A percentile compares a stretch with the other conserved stretches of the same genome.
Conservation (phyloP, 2,888 invertebrate species). For the Calliopum simillimum region DNA sequence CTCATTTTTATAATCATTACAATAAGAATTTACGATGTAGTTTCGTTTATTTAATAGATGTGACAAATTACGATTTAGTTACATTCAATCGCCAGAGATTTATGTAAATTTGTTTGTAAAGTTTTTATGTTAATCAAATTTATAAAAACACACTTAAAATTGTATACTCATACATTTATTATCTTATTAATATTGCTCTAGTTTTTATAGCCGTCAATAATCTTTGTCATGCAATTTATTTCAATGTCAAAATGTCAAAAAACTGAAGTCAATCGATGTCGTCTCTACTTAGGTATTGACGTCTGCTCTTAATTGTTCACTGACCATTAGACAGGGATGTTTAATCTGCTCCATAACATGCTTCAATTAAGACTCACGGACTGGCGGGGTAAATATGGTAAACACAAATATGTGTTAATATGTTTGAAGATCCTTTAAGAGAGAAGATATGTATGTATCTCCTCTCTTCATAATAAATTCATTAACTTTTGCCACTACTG, state of each 20-base stretch:
- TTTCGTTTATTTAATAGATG: no score
- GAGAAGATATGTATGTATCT: background rate
- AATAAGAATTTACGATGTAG: no score
- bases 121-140: background rate
- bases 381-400: background rate
- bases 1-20: no score
- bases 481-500: constrained; percentile 51
- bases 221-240: constrained; percentile 24
- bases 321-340: constrained; percentile 51
- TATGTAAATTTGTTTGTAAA: background rate
- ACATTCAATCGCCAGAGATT: no score
- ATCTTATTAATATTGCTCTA: background rate
- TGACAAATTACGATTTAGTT: no score
- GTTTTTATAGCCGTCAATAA: background rate
- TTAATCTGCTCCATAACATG: constrained; percentile 45
- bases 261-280: background rate
- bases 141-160: no score
- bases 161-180: no score
- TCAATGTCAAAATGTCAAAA: constrained; percentile 12
- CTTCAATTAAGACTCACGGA: constrained; percentile 6
- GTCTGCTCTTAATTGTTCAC: constrained; percentile 52
- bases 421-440: constrained; percentile 18
- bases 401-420: background rate
- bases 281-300: constrained; percentile 9
- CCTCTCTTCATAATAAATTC: constrained; percentile 27